Percentiles rank a stretch among this genome's conserved stretches.
These are phyloP conservation scores for Muricea muricata DNA, from an alignment of 92 coral and sea anemone species.

Conservation along the genomic window DNA sequence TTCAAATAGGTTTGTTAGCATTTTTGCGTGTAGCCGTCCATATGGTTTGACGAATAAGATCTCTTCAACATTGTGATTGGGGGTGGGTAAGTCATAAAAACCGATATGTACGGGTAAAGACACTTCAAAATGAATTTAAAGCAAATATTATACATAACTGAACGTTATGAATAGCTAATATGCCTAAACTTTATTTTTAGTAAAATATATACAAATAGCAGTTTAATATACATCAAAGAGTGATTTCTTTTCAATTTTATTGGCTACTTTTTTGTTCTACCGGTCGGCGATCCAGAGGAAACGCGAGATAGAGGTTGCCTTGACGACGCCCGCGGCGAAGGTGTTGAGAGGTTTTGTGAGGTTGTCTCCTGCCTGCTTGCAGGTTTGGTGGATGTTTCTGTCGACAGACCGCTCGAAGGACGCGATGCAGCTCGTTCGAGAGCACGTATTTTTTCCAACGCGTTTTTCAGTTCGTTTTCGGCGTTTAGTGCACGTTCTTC, in stretches of 20 bases:
- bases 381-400: slow-evolving; percentile 72
- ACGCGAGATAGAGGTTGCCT: slow-evolving; percentile 68
- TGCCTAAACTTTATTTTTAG: too few relatives aligned
- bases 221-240: too few relatives aligned
- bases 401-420: slow-evolving; percentile 70
- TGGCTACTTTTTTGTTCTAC: slow-evolving; percentile 19
- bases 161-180: too few relatives aligned
- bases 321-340: slow-evolving; percentile 62
- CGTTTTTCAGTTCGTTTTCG: slow-evolving; percentile 92
- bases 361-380: slow-evolving; percentile 73
- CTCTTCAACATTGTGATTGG: too few relatives aligned
- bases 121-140: too few relatives aligned
- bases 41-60: too few relatives aligned
- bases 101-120: too few relatives aligned
- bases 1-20: too few relatives aligned
- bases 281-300: slow-evolving; percentile 79
- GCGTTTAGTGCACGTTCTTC: slow-evolving; percentile 93
- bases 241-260: neutral
- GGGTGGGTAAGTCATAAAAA: too few relatives aligned
- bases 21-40: too few relatives aligned
- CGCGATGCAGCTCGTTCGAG: slow-evolving; percentile 96
- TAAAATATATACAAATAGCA: too few relatives aligned
- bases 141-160: too few relatives aligned
- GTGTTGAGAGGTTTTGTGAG: slow-evolving; percentile 25
- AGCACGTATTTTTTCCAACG: slow-evolving; percentile 92